phyloP scores from a whole-genome alignment of 2,113 vertebrate genomes.

The Tricholaema leucomelas region DNA sequence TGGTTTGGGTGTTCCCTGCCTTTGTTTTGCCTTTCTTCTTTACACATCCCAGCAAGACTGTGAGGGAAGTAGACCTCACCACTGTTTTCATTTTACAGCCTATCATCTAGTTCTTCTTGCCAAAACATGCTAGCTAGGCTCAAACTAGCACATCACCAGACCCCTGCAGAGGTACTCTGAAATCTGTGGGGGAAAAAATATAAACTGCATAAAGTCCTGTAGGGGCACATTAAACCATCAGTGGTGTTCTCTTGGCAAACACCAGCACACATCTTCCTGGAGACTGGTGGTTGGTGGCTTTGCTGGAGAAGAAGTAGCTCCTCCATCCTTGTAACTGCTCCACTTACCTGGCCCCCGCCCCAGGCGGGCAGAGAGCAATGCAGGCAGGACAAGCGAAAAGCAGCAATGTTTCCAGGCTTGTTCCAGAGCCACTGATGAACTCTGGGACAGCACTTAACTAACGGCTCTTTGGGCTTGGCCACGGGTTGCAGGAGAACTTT shows the following conservation, averaged over 20 bases:
- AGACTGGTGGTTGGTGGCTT: not conserved
- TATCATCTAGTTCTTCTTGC: no score
- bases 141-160: no score
- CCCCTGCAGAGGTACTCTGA: not conserved
- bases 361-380: rapidly evolving
- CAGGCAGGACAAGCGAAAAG: not conserved
- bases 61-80: no score
- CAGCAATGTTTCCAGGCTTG: not conserved
- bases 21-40: no score
- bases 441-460: not conserved
- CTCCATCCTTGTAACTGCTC: not conserved
- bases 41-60: no score
- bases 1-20: no score
- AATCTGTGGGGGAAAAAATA: not conserved
- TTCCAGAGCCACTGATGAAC: not conserved
- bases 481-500: rapidly evolving
- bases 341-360: not conserved
- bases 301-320: not conserved
- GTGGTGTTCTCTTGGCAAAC: not conserved
- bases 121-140: no score
- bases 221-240: not conserved
- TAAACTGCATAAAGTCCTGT: not conserved
- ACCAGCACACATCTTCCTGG: not conserved
- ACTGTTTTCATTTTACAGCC: no score
- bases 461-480: not conserved